These are phyloP conservation scores for Clitarchus hookeri DNA, from an alignment of 2,888 invertebrate genomes.

Conservation along the genomic window DNA sequence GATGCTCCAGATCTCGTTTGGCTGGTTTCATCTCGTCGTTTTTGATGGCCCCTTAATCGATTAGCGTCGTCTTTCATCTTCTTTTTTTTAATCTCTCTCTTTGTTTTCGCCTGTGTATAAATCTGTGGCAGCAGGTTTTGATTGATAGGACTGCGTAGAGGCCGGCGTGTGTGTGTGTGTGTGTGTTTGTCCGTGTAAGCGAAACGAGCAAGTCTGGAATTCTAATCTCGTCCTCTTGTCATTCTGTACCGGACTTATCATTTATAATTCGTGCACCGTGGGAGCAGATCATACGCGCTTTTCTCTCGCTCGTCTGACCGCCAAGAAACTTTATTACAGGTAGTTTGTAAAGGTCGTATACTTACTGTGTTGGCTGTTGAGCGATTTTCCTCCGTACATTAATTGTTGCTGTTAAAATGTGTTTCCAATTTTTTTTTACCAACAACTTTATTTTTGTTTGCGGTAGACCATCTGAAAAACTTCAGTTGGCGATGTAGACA, in stretches of 20 bases:
- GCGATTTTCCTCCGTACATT: too few relatives aligned
- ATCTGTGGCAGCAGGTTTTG: neutral
- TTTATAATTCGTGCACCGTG: neutral
- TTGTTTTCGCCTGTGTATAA: neutral
- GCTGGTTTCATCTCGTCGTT: neutral
- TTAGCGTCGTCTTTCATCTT: conserved; percentile 2
- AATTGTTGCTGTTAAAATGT: too few relatives aligned
- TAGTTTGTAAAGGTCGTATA: too few relatives aligned
- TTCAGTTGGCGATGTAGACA: too few relatives aligned
- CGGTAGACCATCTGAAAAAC: too few relatives aligned
- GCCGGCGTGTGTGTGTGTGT: too few relatives aligned
- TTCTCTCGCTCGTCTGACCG: too few relatives aligned
- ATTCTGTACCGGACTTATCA: neutral
- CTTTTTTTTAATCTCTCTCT: neutral
- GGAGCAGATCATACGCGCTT: neutral
- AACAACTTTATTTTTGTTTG: too few relatives aligned
- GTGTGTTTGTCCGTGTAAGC: neutral
- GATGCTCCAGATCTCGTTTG: neutral
- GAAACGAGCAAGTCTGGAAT: neutral
- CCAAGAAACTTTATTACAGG: too few relatives aligned
- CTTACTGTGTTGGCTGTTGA: too few relatives aligned
- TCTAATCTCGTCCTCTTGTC: neutral
- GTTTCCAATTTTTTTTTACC: too few relatives aligned
- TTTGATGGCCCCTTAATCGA: neutral
- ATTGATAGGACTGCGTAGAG: too few relatives aligned